Base-by-base conservation (phyloP, 2,888 invertebrate genomes). In the Dryobotodes eremita region DNA sequence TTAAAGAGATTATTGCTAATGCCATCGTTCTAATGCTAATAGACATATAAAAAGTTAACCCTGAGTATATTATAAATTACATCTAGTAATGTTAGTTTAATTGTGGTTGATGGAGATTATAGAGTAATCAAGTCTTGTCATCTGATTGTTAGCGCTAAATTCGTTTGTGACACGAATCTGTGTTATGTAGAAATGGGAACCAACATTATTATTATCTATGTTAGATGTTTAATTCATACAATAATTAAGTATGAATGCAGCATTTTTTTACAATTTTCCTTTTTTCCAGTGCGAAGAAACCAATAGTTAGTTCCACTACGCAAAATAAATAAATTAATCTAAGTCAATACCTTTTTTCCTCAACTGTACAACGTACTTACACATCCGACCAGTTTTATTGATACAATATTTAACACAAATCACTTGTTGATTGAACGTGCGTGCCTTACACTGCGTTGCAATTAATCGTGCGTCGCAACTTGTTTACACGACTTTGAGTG, bases 341-440 rank as follows among this genome's bases (percentile, higher is more conserved):
- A 71, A 78, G 26, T 66, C 48, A 72, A 55, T 74, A 66, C 6
- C 20, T 79, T 80, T 82, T 79, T 79, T 46, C 46, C 74, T 62
- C 72, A 62, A 70, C 71, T 71, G 81, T 80, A 86, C 79, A 68
- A 75, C 74, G 77, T 86, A 85, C 88, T 86, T 90, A 91, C 87
- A 89, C 89, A 80, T 87, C 82, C 79, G 79, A 85, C 83, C 88
- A 86, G 82, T 90, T 90, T 90, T 91, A 93, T 92, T 91, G 92
- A 91, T 92, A 90, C 89, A 89, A 89, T 89, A 90, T 91, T 91
- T 90, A 91, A 90, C 92, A 92, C 91, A 94, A 93, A 93, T 93
- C 93, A 93, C 90, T 91, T 89, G 91, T 91, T 92, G 93, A 93
- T 92, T 90, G 91, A 90, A 90, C 89, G 89, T 91, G 91, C 92